phyloP scores from a whole-genome alignment of 2,888 invertebrate genomes.

The Masnerella sp. region DNA sequence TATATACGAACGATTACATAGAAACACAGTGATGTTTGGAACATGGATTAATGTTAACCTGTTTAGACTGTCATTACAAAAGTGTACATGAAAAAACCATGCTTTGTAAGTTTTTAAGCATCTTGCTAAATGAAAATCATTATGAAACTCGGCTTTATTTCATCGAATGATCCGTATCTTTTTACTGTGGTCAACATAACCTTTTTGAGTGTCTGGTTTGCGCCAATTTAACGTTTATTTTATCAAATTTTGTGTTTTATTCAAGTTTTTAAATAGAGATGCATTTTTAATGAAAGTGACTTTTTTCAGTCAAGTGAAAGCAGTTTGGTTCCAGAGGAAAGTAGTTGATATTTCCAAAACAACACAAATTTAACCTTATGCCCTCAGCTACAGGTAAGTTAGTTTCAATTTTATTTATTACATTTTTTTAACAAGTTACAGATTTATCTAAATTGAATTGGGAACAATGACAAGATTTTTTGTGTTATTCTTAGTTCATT shows the following conservation, averaged over 20 bases:
- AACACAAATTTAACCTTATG: constrained; percentile 69
- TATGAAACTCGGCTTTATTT: constrained; percentile 7
- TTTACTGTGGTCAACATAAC: no score
- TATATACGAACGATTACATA: background rate
- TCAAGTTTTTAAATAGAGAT: no score
- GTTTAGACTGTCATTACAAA: constrained; percentile 62
- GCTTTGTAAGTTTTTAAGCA: constrained; percentile 52
- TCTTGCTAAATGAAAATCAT: background rate
- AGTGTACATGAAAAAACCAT: constrained; percentile 58
- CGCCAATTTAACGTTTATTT: no score
- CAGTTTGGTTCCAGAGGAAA: constrained; percentile 63
- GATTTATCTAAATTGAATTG: background rate
- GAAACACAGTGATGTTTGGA: constrained; percentile 37
- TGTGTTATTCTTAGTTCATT: no score
- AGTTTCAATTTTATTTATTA: constrained; percentile 5
- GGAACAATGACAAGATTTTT: no score
- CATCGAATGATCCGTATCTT: background rate
- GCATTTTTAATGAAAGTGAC: no score
- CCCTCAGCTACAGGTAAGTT: constrained; percentile 73
- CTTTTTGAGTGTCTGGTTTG: no score
- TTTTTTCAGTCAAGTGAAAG: constrained; percentile 69
- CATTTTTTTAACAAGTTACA: background rate
- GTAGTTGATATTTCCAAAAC: constrained; percentile 51
- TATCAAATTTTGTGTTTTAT: no score
- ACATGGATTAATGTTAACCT: constrained; percentile 60